Percentiles rank a stretch among this genome's conserved stretches.
Evolutionary conservation across 2,797 vertebrate genomes (phyloP).

Genomic region (Mico argentatus): DNA sequence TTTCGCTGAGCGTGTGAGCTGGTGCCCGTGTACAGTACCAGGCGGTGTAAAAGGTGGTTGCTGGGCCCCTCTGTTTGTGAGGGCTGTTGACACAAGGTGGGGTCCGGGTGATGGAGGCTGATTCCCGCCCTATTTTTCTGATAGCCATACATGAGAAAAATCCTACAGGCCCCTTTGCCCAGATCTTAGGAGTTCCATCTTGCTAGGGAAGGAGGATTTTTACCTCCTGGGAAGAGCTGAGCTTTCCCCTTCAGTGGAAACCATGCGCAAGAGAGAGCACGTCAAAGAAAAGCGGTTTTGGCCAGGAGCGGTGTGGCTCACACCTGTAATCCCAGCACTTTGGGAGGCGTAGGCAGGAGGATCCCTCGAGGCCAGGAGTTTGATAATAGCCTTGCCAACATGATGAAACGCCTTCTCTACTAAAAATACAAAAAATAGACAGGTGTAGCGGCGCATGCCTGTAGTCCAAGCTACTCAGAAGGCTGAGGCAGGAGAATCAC

Average conservation of each 20-base stretch:
- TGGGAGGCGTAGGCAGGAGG: neutral
- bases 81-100: conserved; percentile 94
- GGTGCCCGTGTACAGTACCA: conserved; percentile 89
- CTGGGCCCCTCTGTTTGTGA: conserved; percentile 89
- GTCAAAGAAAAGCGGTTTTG: neutral
- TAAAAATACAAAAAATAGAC: neutral
- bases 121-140: conserved; percentile 82
- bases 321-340: neutral
- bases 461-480: neutral
- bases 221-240: neutral
- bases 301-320: neutral
- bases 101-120: conserved; percentile 78
- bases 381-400: neutral
- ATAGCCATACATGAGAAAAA: conserved; percentile 83
- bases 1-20: conserved; percentile 84
- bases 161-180: conserved; percentile 74
- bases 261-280: accelerated
- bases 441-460: neutral
- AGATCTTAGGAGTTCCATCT: neutral
- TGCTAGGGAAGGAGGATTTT: neutral
- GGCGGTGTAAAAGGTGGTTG: conserved; percentile 85
- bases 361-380: neutral
- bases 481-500: neutral
- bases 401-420: neutral
- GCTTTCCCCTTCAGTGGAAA: neutral